Conservation (phyloP, 2,113 vertebrate genomes). For the Lophius piscatorius region DNA sequence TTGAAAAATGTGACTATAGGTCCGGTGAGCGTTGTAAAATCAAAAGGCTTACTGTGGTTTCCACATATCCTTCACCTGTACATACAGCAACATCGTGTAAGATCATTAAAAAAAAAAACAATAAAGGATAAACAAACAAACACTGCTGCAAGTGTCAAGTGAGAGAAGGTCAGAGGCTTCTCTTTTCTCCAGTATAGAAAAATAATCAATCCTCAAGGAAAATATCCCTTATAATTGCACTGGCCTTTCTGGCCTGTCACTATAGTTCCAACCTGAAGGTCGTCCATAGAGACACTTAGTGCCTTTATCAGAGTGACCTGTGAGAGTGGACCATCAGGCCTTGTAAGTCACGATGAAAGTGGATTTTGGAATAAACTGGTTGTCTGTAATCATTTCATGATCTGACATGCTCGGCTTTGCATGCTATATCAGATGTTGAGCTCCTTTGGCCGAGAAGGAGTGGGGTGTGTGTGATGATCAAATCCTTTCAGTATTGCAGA, state of each 20-base stretch:
- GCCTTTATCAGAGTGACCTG: slow-evolving; percentile 31
- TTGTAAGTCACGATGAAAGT: slow-evolving; percentile 15
- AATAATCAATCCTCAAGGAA: slow-evolving; percentile 57
- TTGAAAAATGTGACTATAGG: slow-evolving; percentile 13
- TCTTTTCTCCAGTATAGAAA: slow-evolving; percentile 58
- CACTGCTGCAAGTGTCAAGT: slow-evolving; percentile 42
- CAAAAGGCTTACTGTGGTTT: slow-evolving; percentile 63
- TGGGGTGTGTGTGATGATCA: not conserved
- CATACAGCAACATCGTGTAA: slow-evolving; percentile 34
- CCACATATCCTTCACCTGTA: slow-evolving; percentile 42
- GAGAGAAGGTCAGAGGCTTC: slow-evolving; percentile 35
- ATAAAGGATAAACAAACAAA: not conserved
- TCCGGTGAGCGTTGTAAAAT: slow-evolving; percentile 9
- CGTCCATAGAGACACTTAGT: slow-evolving; percentile 41
- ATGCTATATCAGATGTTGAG: slow-evolving; percentile 16
- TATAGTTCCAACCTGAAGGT: slow-evolving; percentile 41
- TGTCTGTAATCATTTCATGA: slow-evolving; percentile 38
- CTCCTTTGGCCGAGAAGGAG: slow-evolving; percentile 33
- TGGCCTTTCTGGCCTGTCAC: slow-evolving; percentile 58
- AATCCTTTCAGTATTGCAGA: slow-evolving; percentile 42
- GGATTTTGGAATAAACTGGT: slow-evolving; percentile 47
- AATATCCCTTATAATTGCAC: slow-evolving; percentile 74
- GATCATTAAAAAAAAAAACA: not conserved
- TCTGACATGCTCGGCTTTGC: slow-evolving; percentile 37
- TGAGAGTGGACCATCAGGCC: slow-evolving; percentile 10